Base-by-base conservation (phyloP, 2,113 vertebrate species). In the Muntiacus muntjak region DNA sequence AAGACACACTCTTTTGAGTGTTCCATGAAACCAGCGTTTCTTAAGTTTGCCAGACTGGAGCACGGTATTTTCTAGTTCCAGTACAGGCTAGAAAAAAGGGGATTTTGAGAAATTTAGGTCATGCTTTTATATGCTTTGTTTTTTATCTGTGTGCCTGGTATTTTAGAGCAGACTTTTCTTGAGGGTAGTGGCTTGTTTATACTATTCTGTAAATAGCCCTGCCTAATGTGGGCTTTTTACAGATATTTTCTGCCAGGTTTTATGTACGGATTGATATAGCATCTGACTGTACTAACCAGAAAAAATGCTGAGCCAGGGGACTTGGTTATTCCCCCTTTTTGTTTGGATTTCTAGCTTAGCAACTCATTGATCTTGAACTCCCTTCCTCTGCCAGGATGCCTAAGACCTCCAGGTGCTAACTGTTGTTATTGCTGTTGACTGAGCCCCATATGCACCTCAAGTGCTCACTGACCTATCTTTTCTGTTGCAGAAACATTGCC, bases 401-500 rank as follows among this genome's bases (percentile, higher is more conserved):
- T 86, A 78, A 95, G 95, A 93, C 94, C 88, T 97, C 85, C 91
- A 95, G 91, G 88, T 98, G 92, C 85, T 87, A 81, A 93, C 71
- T 36, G 87, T 84, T 58, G 90, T 91, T 79, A 91, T 95, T 96
- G 92, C 93, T 95, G 96, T 97, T 98, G 85, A 94, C 97, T 93
- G 96, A 97, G 71, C 60, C 82, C 96, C 96, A 79, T 86, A 43
- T 74, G 84, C 40, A 90, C 82, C 60, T 62, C 58, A n/a, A 1
- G 78, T 98, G 43, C 91, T 58, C 85, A 96, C 54, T 55, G 96
- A 94, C 97, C 52, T 81, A 0, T 91, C 58, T 91, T 81, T 30
- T 98, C 50, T 91, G 71, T 95, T 98, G 10, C 99, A 99, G 99
- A 97, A 99, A 99, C 99, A 99, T 99, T 4, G 99, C 99, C 0